Evolutionary conservation across 2,888 invertebrate genomes (phyloP).

Genomic region (Ophion ellenae): DNA sequence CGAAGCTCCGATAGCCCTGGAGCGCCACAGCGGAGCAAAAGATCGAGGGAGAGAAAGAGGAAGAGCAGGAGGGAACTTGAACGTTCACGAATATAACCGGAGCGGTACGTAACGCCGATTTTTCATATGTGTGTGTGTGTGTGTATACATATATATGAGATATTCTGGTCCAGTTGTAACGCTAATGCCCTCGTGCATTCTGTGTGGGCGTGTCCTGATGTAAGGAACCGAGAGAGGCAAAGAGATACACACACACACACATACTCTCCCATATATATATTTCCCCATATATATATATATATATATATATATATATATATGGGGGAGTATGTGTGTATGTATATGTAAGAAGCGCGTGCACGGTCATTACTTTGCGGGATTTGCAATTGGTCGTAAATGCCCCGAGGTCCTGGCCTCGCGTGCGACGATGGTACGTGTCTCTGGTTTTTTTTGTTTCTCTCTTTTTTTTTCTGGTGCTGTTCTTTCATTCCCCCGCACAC

Average conservation of each 20-base stretch:
- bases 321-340: slow-evolving; percentile 7
- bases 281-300: background rate
- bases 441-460: slow-evolving; percentile 47
- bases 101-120: slow-evolving; percentile 73
- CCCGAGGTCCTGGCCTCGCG: slow-evolving; percentile 66
- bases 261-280: background rate
- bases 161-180: slow-evolving; percentile 75
- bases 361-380: slow-evolving; percentile 76
- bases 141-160: slow-evolving; percentile 4
- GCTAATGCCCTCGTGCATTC: slow-evolving; percentile 76
- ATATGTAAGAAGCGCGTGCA: slow-evolving; percentile 68
- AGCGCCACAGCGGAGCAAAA: slow-evolving; percentile 68
- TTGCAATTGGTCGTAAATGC: slow-evolving; percentile 75
- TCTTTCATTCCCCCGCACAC: slow-evolving; percentile 51
- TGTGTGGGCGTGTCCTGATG: slow-evolving; percentile 76
- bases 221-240: slow-evolving; percentile 58
- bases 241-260: slow-evolving; percentile 40
- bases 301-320: slow-evolving; percentile 25
- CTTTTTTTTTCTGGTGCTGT: slow-evolving; percentile 44
- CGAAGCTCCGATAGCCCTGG: slow-evolving; percentile 69
- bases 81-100: slow-evolving; percentile 54
- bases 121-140: slow-evolving; percentile 52
- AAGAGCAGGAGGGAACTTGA: slow-evolving; percentile 23
- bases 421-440: slow-evolving; percentile 67
- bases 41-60: slow-evolving; percentile 47